phyloP scores from a whole-genome alignment of 2,888 invertebrate species.

The Drosophila picticornis region DNA sequence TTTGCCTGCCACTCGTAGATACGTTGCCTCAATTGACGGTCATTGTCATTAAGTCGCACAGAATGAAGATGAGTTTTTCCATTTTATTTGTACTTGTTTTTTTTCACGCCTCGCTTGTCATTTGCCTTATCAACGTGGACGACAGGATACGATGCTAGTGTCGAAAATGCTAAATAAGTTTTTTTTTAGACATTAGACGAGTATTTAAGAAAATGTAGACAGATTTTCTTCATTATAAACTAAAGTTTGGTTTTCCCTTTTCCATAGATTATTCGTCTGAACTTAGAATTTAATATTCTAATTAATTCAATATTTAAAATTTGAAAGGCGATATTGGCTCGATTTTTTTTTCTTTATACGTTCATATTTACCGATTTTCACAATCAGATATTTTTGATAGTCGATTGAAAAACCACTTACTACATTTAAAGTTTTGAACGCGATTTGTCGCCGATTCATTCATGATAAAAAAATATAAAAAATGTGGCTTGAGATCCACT shows the following conservation, averaged over 20 bases:
- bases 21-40: slow-evolving; percentile 70
- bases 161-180: slow-evolving; percentile 22
- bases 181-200: background rate
- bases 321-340: too few species aligned
- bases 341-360: too few species aligned
- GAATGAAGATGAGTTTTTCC: slow-evolving; percentile 73
- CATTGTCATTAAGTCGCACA: slow-evolving; percentile 75
- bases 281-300: background rate
- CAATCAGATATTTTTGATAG: too few species aligned
- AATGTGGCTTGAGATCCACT: background rate
- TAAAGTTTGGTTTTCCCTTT: background rate
- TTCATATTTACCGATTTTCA: too few species aligned
- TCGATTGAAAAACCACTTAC: background rate
- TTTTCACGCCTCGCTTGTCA: slow-evolving; percentile 55
- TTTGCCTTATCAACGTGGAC: slow-evolving; percentile 44
- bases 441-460: background rate
- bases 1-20: slow-evolving; percentile 51
- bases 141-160: slow-evolving; percentile 5
- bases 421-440: background rate
- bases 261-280: background rate
- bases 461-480: background rate
- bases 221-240: background rate
- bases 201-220: background rate
- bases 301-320: background rate
- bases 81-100: slow-evolving; percentile 46